Evolutionary conservation across 2,888 invertebrate genomes (phyloP), one percentile per base, ranked within the genome.

Genomic region (Opisthograptis luteolata): DNA sequence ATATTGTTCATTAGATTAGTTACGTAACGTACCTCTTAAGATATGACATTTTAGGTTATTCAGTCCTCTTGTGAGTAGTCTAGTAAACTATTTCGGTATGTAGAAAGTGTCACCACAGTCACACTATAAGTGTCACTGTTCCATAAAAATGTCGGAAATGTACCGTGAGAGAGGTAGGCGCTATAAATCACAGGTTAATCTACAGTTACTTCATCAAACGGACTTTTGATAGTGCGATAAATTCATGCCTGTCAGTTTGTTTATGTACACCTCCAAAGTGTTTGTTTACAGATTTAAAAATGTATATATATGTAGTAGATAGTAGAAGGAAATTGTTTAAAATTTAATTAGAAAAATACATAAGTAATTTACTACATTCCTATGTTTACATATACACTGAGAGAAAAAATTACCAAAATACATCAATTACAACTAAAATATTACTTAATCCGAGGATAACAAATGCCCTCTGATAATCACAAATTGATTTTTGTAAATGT

Each of bases 31-130:
- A n/a, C n/a, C n/a, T n/a, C n/a, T n/a, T 12, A 5, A 20, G 20
- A n/a, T 12, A 27, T 13, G 2, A 6, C 13, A 3, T 9, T 34
- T 15, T 13, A 34, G 6, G 42, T 25, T 34, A 32, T 20, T 8
- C 22, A 27, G 15, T 44, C 46, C 40, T 51, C n/a, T 35, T 40
- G 19, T n/a, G 27, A 19, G 13, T 20, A 22, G 8, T 8, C 2
- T 15, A 1, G 3, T n/a, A 40, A 58, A 60, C 45, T 47, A 60
- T 48, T 60, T 60, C 17, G 63, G 68, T 68, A 60, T 53, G 64
- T 68, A 68, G 63, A 66, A 63, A 68, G 63, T 30, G 39, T 51
- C 56, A 51, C 53, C 32, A 13, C 30, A n/a, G 6, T 13, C 15
- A 17, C 44, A 19, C 10, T 15, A 30, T 30, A 30, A 34, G 15